Base-by-base conservation (phyloP, 2,797 vertebrate genomes). In the Sebastes miniatus region DNA sequence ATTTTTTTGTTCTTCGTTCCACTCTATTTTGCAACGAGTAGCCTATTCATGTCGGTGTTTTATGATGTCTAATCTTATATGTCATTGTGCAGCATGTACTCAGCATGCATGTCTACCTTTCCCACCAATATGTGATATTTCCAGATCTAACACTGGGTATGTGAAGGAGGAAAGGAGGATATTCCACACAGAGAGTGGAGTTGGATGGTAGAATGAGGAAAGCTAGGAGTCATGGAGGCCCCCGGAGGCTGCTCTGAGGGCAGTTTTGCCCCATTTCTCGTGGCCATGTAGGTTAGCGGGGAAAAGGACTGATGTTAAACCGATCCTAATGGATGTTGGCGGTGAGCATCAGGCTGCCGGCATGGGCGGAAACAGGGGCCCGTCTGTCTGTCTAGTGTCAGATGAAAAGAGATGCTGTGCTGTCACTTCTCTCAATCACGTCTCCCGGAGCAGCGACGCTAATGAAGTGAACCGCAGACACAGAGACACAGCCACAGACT, bases 301-400 rank as follows among this genome's bases (percentile, higher is more conserved):
- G 66, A 88, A 88, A 83, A 76, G 61, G 81, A 80, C 61, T 69
- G 79, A 89, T 87, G 82, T 83, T 84, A 85, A 87, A 83, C 36
- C 71, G 20, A 77, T 84, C 79, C 73, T 91, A 91, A 92, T 91
- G 86, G 91, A 91, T 89, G 73, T 57, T 89, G 91, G 88, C 68
- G 71, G 76, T 50, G 61, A 73, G 81, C 84, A 83, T 87, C 80
- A 63, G 67, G 87, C 84, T 72, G 75, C 65, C 59, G 56, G 76
- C 54, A 67, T 20, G 47, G 80, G 73, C 34, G 56, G 73, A 83
- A 87, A 62, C 76, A 81, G 77, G 77, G 90, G 87, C 76, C 83
- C 20, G 82, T 69, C 85, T 77, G 82, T 88, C 85, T 83, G 75
- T 86, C 71, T 85, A 58, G 77, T 79, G 86, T 80, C 86, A 83